phyloP scores from a whole-genome alignment of 2,888 invertebrate species.

The Boloria euphrosyne region DNA sequence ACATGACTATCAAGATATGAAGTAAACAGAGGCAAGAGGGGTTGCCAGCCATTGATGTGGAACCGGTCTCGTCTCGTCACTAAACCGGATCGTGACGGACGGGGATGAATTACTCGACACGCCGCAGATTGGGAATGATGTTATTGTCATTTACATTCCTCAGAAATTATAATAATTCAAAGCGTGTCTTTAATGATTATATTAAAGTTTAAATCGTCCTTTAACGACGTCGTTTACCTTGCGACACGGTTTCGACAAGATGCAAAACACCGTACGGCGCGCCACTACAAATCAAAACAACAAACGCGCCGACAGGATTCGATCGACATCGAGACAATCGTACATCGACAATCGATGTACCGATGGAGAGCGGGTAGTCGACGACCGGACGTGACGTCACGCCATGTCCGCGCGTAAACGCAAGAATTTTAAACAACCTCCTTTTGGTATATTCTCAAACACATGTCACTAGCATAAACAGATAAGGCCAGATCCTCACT shows the following conservation, averaged over 20 bases:
- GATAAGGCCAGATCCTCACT: conserved; percentile 22
- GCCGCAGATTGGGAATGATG: conserved; percentile 56
- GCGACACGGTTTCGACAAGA: conserved; percentile 45
- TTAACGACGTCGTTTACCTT: conserved; percentile 32
- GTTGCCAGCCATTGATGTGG: conserved; percentile 77
- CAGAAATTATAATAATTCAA: conserved; percentile 28
- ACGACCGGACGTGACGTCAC: conserved; percentile 77
- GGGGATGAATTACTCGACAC: conserved; percentile 74
- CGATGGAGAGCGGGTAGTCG: conserved; percentile 56
- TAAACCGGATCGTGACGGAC: conserved; percentile 70
- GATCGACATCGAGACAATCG: conserved; percentile 69
- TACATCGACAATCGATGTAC: conserved; percentile 59
- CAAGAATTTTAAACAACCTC: conserved; percentile 80
- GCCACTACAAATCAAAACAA: conserved; percentile 75
- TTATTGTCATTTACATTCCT: conserved; percentile 41
- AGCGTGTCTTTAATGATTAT: conserved; percentile 24
- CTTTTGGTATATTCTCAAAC: conserved; percentile 69
- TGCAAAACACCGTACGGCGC: conserved; percentile 61
- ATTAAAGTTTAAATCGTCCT: conserved; percentile 19
- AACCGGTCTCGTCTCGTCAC: conserved; percentile 71
- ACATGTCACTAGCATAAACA: conserved; percentile 69
- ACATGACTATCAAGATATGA: conserved; percentile 56
- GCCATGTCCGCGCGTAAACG: conserved; percentile 66
- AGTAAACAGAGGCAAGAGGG: conserved; percentile 63
- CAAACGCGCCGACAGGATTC: conserved; percentile 75